Evolutionary conservation across 2,888 invertebrate genomes (phyloP).

Genomic region (Acheta domesticus): DNA sequence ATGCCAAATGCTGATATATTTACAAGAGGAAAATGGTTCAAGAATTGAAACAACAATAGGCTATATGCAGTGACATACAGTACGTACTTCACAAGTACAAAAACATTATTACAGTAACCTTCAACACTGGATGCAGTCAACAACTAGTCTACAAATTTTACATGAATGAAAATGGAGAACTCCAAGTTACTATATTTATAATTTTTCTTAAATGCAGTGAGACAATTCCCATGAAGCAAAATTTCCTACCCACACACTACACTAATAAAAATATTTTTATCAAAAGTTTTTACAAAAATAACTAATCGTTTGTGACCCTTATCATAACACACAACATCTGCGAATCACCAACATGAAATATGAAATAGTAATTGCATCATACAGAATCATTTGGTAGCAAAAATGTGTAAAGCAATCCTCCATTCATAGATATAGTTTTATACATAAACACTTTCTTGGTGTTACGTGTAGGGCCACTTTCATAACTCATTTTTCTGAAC

Average conservation of each 20-base stretch:
- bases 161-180: background rate
- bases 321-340: background rate
- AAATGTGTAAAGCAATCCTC: background rate
- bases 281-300: slow-evolving; percentile 4
- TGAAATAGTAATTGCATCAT: background rate
- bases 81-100: background rate
- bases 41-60: background rate
- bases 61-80: background rate
- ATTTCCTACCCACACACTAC: background rate
- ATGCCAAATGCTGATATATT: too few species aligned
- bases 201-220: background rate
- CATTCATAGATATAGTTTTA: background rate
- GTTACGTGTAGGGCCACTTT: background rate
- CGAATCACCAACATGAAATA: background rate
- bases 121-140: background rate
- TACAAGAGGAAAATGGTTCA: background rate
- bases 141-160: background rate
- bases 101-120: background rate
- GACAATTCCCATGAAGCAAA: background rate
- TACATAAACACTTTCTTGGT: background rate
- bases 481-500: background rate
- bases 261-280: background rate
- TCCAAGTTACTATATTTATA: background rate
- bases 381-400: background rate
- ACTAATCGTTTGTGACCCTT: background rate